Evolutionary conservation across 2,888 invertebrate species (phyloP), one percentile per base, ranked within the genome.

Genomic region (Coelopa pilipes): DNA sequence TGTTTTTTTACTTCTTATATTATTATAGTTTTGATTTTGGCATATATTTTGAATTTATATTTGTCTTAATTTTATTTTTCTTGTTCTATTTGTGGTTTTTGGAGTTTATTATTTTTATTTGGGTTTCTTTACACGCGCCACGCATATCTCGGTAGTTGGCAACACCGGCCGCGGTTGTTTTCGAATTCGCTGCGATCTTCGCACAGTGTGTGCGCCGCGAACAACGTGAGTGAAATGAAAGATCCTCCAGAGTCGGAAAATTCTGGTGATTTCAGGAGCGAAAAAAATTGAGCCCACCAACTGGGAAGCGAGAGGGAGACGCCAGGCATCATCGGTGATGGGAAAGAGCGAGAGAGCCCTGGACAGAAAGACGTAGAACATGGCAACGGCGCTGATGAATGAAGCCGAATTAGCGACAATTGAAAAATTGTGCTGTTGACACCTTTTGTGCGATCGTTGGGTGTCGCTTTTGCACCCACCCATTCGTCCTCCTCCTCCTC

Each of bases 351-450:
- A 34, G 34, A 34, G 7, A 46, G n/a, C 10, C 47, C 7, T 45
- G 15, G n/a, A n/a, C n/a, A 46, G 45, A 63, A 15, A 63, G n/a
- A 47, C 46, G 47, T 62, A 45, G 2, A 45, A 62, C n/a, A 45
- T 47, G 17, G 19, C 17, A n/a, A 45, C n/a, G 46, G 45, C 46
- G 11, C 19, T 21, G 57, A 19, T 59, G 24, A 59, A 34, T n/a
- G 46, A 46, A n/a, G 57, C 57, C 17, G 21, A 45, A 59, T 70
- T 47, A 46, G 49, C 47, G 13, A 34, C 21, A 66, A 70, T 60
- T 70, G 70, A 49, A 70, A 60, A 60, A 60, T 24, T 21, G 60
- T 49, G 17, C 60, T 70, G 69, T 59, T 70, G 70, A 15, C 60
- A 60, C 60, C 70, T 67, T 71, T 67, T 73, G 34, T 34, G 4